Percentiles rank a stretch among this genome's conserved stretches.
These are phyloP conservation scores for Phymastichus coffea DNA, from an alignment of 1,140 invertebrate genomes.

Conservation along the genomic window DNA sequence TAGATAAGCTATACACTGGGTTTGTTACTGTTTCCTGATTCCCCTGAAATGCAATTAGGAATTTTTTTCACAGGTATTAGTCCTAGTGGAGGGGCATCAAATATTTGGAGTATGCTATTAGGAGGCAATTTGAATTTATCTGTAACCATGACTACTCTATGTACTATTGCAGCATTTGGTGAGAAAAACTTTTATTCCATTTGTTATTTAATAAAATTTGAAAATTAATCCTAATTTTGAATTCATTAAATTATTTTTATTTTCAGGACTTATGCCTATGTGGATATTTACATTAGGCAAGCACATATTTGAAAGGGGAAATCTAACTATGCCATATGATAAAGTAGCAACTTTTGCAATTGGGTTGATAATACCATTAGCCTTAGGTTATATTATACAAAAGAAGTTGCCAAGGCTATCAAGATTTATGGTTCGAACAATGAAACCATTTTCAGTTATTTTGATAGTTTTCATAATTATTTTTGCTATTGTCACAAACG, in stretches of 20 bases:
- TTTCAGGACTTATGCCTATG: constrained; percentile 86
- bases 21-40: constrained; percentile 69
- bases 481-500: constrained; percentile 90
- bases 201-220: too few relatives aligned
- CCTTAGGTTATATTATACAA: constrained; percentile 77
- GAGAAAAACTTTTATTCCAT: constrained; percentile 34
- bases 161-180: constrained; percentile 82
- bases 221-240: constrained; percentile 5
- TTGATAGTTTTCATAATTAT: constrained; percentile 86
- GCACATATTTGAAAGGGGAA: constrained; percentile 71
- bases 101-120: constrained; percentile 89
- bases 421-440: constrained; percentile 71
- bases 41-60: constrained; percentile 74
- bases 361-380: constrained; percentile 79
- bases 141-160: constrained; percentile 90
- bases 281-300: constrained; percentile 94
- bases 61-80: constrained; percentile 90
- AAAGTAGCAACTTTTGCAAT: constrained; percentile 76
- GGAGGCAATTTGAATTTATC: constrained; percentile 88
- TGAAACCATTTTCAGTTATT: constrained; percentile 83
- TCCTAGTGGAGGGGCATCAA: constrained; percentile 92
- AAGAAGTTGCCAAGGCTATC: constrained; percentile 66
- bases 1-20: constrained; percentile 79
- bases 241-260: constrained; percentile 29
- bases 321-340: constrained; percentile 77